These are phyloP conservation scores for Leptopilina myrica DNA, from an alignment of 2,888 invertebrate species.

Conservation along the genomic window DNA sequence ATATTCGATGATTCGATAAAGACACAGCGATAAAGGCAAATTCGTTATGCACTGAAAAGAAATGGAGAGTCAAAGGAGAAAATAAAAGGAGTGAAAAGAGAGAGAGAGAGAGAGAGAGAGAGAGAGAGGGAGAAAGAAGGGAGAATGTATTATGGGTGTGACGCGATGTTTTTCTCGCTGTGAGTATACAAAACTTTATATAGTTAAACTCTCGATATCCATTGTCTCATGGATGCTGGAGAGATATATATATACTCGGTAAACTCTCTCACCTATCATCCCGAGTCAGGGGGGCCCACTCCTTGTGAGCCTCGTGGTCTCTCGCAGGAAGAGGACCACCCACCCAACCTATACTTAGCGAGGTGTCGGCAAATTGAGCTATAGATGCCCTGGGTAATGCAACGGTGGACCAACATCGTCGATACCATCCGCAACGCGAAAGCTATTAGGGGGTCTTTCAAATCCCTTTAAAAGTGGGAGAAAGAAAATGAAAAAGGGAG, in stretches of 20 bases:
- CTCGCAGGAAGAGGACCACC: slow-evolving; percentile 65
- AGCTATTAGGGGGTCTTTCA: slow-evolving; percentile 68
- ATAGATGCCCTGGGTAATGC: slow-evolving; percentile 74
- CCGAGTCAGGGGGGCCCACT: slow-evolving; percentile 59
- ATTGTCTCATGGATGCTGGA: slow-evolving; percentile 62
- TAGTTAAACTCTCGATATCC: slow-evolving; percentile 42
- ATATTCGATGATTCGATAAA: slow-evolving; percentile 36
- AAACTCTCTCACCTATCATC: slow-evolving; percentile 61
- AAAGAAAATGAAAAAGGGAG: slow-evolving; percentile 50
- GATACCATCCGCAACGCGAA: slow-evolving; percentile 70
- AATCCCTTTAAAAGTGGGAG: slow-evolving; percentile 45
- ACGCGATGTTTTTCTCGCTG: slow-evolving; percentile 33
- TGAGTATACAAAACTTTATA: slow-evolving; percentile 15
- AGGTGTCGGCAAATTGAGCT: slow-evolving; percentile 73
- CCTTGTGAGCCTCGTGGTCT: slow-evolving; percentile 61
- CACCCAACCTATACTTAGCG: slow-evolving; percentile 77
- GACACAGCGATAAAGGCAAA: slow-evolving; percentile 7
- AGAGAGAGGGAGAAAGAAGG: not conserved
- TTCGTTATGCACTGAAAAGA: slow-evolving; percentile 29
- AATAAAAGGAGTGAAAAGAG: not conserved
- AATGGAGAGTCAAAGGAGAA: slow-evolving; percentile 27
- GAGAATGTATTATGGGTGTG: slow-evolving; percentile 47
- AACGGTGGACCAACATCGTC: slow-evolving; percentile 61
- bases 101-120: too few relatives aligned
- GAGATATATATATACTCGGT: slow-evolving; percentile 55